Base-by-base conservation (phyloP, 2,113 vertebrate species). In the Alexandromys fortis region DNA sequence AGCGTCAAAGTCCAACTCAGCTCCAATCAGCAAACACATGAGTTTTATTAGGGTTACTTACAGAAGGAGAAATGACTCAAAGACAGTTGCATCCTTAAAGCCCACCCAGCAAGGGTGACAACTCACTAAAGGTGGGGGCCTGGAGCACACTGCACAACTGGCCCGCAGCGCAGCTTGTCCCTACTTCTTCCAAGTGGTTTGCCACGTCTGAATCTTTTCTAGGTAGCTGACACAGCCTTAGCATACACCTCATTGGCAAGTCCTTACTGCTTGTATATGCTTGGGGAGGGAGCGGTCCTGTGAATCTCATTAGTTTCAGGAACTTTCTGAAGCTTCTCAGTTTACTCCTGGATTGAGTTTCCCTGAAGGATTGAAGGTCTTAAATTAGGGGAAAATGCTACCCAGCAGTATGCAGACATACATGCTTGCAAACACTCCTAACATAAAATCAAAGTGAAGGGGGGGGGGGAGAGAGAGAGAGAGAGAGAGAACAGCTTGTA, bases 401-500 rank as follows among this genome's bases (percentile, higher is more conserved):
- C 58, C 58, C 58, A 58, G 19, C 58, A 21, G 58, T 21, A 21
- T 58, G 58, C 19, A 58, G 58, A 58, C 16, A 58, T 58, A 58
- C 19, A 58, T 58, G 55, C 55, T 58, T 21, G 55, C 17, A 58
- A 58, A 58, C 55, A 58, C 17, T 58, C 55, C 14, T 58, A 58
- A 58, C 17, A 58, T 58, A 58, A 58, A 58, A 58, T 58, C 55
- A 58, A 58, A 58, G 55, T 58, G 14, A 58, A 58, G 1, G 5
- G 13, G 0, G 17, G 5, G 19, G 2, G 17, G 2, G 55, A 19
- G 55, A 21, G 55, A 21, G 19, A 21, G 5, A 58, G 5, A 58
- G 17, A 58, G 55, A 55, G 55, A 58, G 17, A 58, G 55, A 58
- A 58, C 4, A 16, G 49, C 55, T 58, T 58, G 55, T 17, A 58